phyloP scores from a whole-genome alignment of 2,797 vertebrate species.

The Pangasius sanitwongsei region DNA sequence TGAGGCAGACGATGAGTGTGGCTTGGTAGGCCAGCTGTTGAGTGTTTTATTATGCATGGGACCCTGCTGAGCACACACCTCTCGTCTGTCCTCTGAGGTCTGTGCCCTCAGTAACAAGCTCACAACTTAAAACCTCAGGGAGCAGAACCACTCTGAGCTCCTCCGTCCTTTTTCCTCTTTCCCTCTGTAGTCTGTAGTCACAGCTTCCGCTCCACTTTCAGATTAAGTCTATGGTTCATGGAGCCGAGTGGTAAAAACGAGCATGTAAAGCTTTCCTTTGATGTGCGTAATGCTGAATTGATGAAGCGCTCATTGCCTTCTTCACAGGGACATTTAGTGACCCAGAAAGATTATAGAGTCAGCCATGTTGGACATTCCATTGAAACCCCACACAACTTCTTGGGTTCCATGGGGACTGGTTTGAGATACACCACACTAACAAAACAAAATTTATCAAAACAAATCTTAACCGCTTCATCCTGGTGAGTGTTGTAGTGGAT shows the following conservation, averaged over 20 bases:
- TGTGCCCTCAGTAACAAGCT: constrained; percentile 27
- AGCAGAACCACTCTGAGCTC: not conserved
- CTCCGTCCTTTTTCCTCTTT: constrained; percentile 28
- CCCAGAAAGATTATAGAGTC: constrained; percentile 15
- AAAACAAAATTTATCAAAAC: not conserved
- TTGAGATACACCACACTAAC: no score
- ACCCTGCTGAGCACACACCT: constrained; percentile 36
- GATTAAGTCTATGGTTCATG: not conserved
- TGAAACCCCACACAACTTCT: not conserved
- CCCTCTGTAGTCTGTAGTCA: constrained; percentile 16
- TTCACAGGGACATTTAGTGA: not conserved
- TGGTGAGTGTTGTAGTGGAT: not conserved
- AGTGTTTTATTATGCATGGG: constrained; percentile 56
- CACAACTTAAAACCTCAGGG: not conserved
- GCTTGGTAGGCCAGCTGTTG: constrained; percentile 43
- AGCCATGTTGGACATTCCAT: not conserved
- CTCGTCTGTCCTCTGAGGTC: constrained; percentile 36
- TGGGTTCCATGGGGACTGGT: not conserved
- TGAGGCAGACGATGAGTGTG: constrained; percentile 22
- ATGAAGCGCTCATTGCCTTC: not conserved
- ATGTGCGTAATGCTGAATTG: not conserved
- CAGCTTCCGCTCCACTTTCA: not conserved
- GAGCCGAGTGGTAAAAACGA: not conserved
- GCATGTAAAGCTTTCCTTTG: constrained; percentile 6
- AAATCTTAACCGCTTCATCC: not conserved